phyloP scores from a whole-genome alignment of 2,888 invertebrate species.

The Coelopa pilipes region DNA sequence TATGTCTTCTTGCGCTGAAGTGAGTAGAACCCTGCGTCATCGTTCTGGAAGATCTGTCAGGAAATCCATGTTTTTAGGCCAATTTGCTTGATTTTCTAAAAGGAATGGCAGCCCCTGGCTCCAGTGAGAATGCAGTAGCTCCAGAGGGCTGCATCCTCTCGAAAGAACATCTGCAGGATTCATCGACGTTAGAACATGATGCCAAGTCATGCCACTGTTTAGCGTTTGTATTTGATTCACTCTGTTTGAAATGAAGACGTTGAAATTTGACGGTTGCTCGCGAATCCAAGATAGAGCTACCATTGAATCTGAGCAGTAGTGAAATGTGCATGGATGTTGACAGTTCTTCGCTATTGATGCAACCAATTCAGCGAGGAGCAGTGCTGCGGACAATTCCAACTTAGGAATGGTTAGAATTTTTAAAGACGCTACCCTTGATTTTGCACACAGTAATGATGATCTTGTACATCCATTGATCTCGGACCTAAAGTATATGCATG shows the following conservation, averaged over 20 bases:
- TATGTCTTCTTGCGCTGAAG: neutral
- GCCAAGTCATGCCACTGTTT: slow-evolving; percentile 38
- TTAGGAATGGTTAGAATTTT: slow-evolving; percentile 33
- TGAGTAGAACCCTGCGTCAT: slow-evolving; percentile 18
- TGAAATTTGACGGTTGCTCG: slow-evolving; percentile 36
- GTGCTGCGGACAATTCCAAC: slow-evolving; percentile 26
- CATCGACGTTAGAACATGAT: slow-evolving; percentile 34
- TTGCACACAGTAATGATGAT: slow-evolving; percentile 31
- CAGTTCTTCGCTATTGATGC: slow-evolving; percentile 9
- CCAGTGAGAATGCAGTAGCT: slow-evolving; percentile 36
- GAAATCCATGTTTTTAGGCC: slow-evolving; percentile 34
- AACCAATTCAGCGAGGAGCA: slow-evolving; percentile 22
- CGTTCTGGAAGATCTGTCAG: slow-evolving; percentile 38
- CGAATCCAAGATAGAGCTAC: slow-evolving; percentile 37
- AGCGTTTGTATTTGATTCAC: slow-evolving; percentile 32
- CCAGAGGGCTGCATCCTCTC: slow-evolving; percentile 39
- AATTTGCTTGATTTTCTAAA: slow-evolving; percentile 10
- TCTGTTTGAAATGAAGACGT: slow-evolving; percentile 35
- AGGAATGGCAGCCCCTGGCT: slow-evolving; percentile 14
- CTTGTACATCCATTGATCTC: neutral
- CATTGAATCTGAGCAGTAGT: slow-evolving; percentile 40
- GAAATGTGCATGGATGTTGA: slow-evolving; percentile 19
- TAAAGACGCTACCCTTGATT: slow-evolving; percentile 36
- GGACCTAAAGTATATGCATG: slow-evolving; percentile 34
- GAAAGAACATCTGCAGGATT: slow-evolving; percentile 36